Evolutionary conservation across 2,888 invertebrate genomes (phyloP), one percentile per base, ranked within the genome.

Genomic region (Tetanocera ferruginea): DNA sequence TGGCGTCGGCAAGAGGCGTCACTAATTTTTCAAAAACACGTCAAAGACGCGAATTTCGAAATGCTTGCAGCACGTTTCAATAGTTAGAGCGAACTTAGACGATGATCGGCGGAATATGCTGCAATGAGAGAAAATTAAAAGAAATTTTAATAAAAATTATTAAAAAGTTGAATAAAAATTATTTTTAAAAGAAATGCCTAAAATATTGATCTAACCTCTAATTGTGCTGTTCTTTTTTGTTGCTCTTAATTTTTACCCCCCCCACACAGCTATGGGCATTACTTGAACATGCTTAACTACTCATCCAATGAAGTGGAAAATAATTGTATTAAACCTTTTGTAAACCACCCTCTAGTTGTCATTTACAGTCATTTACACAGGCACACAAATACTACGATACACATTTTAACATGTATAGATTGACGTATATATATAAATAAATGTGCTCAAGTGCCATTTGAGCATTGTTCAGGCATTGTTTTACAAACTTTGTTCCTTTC

Each of bases 331-430:
- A 49, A 57, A n/a, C n/a, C 34, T 28, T 77, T 52, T 28, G 23
- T 23, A 76, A 76, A 51, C 19, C 43, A 73, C 72, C 74, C 76
- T 77, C 60, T 34, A 74, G 76, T 76, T 76, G 62, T 28, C 62
- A 52, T 43, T 69, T 66, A 60, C 37, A 28, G 67, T 31, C 73
- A 4, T 55, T 37, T 51, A 34, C 14, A 55, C 62, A 70, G 28
- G 3, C n/a, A 71, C n/a, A 34, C 19, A 66, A 34, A 9, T 23
- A 43, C 43, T 43, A 6, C 55, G 9, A 6, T 25, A 60, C 9
- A 60, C 28, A 60, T 5, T 5, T 25, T 8, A 25, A 25, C 43
- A 43, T 14, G 6, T 14, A 43, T 6, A 37, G 8, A 37, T 6
- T 2, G 14, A 43, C 8, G 8, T 37, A 43, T 43, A 43, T 43